phyloP scores from a whole-genome alignment of 2,113 vertebrate species.

The Sitta europaea region DNA sequence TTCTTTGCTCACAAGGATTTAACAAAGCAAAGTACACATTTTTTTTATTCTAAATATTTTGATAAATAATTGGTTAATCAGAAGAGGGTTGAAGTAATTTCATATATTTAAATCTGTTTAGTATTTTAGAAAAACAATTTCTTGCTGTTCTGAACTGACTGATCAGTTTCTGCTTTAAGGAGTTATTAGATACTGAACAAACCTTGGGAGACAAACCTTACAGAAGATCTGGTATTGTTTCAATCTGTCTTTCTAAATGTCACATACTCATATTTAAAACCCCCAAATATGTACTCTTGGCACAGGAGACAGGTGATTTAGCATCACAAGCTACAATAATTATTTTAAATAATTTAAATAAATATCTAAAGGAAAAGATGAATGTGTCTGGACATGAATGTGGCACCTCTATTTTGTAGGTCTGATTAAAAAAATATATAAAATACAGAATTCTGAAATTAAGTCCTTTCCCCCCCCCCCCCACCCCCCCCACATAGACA shows the following conservation, averaged over 20 bases:
- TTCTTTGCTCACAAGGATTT: not conserved
- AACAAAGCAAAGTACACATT: not conserved
- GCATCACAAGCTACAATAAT: not conserved
- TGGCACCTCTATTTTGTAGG: not conserved
- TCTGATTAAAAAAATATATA: not conserved
- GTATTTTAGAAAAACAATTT: not conserved
- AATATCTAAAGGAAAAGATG: not conserved
- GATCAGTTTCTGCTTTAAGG: not conserved
- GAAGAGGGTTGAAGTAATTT: not conserved
- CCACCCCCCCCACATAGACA: not conserved
- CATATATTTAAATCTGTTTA: not conserved
- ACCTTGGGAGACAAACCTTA: not conserved
- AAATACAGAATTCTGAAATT: not conserved
- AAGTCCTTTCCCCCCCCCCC: too few relatives aligned
- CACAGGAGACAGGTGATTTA: not conserved
- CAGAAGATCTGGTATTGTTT: not conserved
- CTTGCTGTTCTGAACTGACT: not conserved
- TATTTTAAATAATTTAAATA: not conserved
- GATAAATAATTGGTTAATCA: not conserved
- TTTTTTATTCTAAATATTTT: not conserved
- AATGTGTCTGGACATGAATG: not conserved
- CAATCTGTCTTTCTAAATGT: not conserved
- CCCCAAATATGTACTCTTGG: not conserved
- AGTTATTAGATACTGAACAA: not conserved
- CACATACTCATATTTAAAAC: not conserved